Percentiles rank a stretch among this genome's conserved stretches.
Conservation (phyloP, 1,140 invertebrate genomes). For the Sweltsa coloradensis region DNA sequence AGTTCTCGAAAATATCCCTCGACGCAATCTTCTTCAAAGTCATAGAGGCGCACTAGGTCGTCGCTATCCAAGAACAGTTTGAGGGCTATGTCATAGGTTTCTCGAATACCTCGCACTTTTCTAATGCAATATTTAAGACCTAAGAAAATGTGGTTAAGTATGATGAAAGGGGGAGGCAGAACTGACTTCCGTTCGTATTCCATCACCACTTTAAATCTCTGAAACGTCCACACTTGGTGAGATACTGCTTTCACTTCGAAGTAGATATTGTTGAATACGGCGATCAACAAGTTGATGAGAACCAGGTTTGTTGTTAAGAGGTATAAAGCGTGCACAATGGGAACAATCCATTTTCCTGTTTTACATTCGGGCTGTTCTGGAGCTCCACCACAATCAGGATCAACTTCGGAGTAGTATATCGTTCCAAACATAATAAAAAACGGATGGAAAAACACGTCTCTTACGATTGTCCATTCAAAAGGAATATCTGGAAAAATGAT, state of each 20-base stretch:
- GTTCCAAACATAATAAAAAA: slow-evolving; percentile 99
- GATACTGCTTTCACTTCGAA: slow-evolving; percentile 90
- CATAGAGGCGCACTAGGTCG: slow-evolving; percentile 85
- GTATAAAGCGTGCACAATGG: slow-evolving; percentile 88
- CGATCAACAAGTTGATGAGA: slow-evolving; percentile 94
- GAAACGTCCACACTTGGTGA: slow-evolving; percentile 98
- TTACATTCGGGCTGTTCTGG: slow-evolving; percentile 59
- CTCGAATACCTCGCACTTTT: slow-evolving; percentile 54
- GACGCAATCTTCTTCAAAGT: slow-evolving; percentile 96
- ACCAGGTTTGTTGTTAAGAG: slow-evolving; percentile 92
- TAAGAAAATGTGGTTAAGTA: slow-evolving; percentile 80
- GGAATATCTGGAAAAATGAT: slow-evolving; percentile 82
- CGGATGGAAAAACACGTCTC: slow-evolving; percentile 90
- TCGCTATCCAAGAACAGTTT: slow-evolving; percentile 88
- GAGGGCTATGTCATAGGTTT: slow-evolving; percentile 80
- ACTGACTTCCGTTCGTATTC: slow-evolving; percentile 96
- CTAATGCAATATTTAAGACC: slow-evolving; percentile 72
- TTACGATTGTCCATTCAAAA: slow-evolving; percentile 71
- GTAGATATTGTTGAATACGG: slow-evolving; percentile 98
- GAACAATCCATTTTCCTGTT: slow-evolving; percentile 85
- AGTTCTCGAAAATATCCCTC: slow-evolving; percentile 70
- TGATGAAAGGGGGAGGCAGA: slow-evolving; percentile 86
- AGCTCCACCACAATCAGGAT: slow-evolving; percentile 59
- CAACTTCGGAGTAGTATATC: slow-evolving; percentile 87
- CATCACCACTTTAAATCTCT: slow-evolving; percentile 96